Conservation (phyloP, 2,113 vertebrate species). For the Gavia stellata region DNA sequence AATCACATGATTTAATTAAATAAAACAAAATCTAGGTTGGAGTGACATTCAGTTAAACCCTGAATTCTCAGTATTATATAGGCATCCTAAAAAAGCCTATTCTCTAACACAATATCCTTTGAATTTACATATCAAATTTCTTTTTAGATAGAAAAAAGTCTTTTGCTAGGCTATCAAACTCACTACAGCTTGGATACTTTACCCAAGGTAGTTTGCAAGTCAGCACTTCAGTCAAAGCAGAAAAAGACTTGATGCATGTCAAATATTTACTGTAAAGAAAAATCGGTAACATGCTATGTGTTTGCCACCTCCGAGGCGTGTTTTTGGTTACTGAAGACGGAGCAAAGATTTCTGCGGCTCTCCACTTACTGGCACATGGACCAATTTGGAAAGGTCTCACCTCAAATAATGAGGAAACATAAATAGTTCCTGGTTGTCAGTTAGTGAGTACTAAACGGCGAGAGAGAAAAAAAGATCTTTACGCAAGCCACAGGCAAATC, state of each 20-base stretch:
- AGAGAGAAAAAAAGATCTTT: neutral
- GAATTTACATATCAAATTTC: neutral
- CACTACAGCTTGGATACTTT: neutral
- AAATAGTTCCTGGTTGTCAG: neutral
- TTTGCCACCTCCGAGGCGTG: neutral
- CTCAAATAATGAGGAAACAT: neutral
- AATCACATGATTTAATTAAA: neutral
- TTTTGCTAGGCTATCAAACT: neutral
- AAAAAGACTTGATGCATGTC: neutral
- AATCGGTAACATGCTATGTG: neutral
- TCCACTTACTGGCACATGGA: neutral
- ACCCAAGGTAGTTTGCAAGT: neutral
- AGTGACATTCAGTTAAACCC: neutral
- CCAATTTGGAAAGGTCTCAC: neutral
- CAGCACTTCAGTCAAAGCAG: neutral
- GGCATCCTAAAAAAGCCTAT: neutral
- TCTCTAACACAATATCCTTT: neutral
- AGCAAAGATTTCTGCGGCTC: neutral
- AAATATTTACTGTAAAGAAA: conserved; percentile 17
- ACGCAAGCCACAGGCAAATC: neutral
- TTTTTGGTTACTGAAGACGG: neutral
- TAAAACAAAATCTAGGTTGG: neutral
- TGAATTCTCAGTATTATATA: neutral
- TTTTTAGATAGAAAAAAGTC: neutral
- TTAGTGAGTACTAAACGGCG: neutral